Evolutionary conservation across 2,113 vertebrate species (phyloP), one percentile per base, ranked within the genome.

Genomic region (Phyllopteryx taeniolatus): DNA sequence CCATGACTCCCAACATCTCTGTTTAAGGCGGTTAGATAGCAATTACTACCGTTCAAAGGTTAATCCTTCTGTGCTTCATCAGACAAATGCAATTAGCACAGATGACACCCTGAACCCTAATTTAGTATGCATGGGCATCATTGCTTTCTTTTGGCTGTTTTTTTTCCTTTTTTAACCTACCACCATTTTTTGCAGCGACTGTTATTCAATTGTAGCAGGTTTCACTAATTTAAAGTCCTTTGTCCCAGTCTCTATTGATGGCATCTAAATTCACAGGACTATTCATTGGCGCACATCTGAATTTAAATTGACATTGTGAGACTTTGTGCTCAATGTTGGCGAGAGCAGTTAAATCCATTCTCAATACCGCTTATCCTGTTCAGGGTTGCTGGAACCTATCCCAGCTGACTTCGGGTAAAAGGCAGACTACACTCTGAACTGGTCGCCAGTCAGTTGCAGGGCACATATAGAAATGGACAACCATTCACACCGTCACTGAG

Each of bases 21-120:
- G 72, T 69, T 78, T 70, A 85, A 78, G 43, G 53, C 33, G 22
- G 65, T 14, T 78, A 71, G 81, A 42, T 9, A 1, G 20, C 61
- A 83, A 79, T 87, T 80, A 81, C 73, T 42, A 73, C 70, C 71
- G 76, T 78, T 70, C 73, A 47, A 68, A 84, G 86, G 79, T 86
- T 78, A 82, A 89, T 78, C 85, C 72, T 63, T 63, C 33, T 63
- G 31, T 70, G 69, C 67, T 79, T 78, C 71, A 77, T 71, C 4
- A 20, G 43, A 73, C 68, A 80, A 70, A 80, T 68, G 46, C 8
- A 33, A 65, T 68, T 66, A 77, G 74, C 13, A 19, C 20, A 79
- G 62, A 77, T 69, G 65, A 83, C 61, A 83, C 64, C 70, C 51
- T 60, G 54, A 74, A 83, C 35, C 75, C 72, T 80, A 77, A 80